Base-by-base conservation (phyloP, 2,797 vertebrate species). In the Amphiprion clarkii region DNA sequence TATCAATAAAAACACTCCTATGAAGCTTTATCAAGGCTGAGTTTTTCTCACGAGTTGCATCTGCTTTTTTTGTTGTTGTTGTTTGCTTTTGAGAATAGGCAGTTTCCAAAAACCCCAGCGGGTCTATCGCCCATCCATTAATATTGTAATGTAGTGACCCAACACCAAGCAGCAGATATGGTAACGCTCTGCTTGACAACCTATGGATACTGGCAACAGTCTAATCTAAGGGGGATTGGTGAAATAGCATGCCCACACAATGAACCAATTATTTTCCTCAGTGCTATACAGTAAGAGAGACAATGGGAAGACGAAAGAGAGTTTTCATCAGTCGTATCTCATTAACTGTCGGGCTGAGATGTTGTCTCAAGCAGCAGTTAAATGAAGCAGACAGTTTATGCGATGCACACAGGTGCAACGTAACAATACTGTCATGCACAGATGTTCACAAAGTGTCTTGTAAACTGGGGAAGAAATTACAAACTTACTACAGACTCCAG, bases 1-100 rank as follows among this genome's bases (percentile, higher is more conserved):
- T 67, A 83, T 90, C 82, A 86, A 82, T 81, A 83, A 88, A 82
- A 78, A 72, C 52, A 64, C 75, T 86, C 80, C 29, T 68, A 64
- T 69, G 76, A 83, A 76, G 72, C 73, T 60, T 61, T 49, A 86
- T 89, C 85, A 87, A 87, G 89, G 68, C 67, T 6, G 62, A 12
- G 36, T 25, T 1, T 71, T 90, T 87, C 79, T 79, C 57, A 9
- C 52, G 77, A 82, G 70, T 71, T 63, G 31, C 49, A 69, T 78
- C 29, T 71, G 25, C 61, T 56, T 52, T 63, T 60, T 66, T 39
- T 8, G 7, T 2, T 0, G 39, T 42, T 44, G 2, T 48, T 67
- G 76, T 82, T 77, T 81, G 67, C 71, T 76, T 85, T 56, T 65
- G 58, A 79, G 63, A 88, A 88, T 13, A 82, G 71, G 73, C 71